Conservation (phyloP, 2,888 invertebrate genomes). For the Epsilonema sp. region DNA sequence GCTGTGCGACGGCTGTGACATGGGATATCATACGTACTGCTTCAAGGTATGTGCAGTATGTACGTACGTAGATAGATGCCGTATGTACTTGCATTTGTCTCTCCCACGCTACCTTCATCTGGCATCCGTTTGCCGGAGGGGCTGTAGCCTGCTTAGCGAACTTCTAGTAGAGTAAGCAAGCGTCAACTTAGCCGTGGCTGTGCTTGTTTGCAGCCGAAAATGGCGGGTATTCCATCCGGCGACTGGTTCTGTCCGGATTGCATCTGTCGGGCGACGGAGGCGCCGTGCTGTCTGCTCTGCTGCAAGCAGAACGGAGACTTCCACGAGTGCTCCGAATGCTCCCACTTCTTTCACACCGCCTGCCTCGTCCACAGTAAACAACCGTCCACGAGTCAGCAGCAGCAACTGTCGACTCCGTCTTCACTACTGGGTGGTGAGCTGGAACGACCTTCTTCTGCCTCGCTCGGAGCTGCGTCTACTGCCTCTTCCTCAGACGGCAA, state of each 20-base stretch:
- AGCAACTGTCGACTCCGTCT: no score
- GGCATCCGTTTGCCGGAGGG: not conserved
- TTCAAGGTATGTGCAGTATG: conserved; percentile 44
- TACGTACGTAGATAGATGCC: no score
- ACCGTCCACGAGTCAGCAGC: no score
- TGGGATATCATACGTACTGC: conserved; percentile 95
- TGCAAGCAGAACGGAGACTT: conserved; percentile 7
- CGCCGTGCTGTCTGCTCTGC: conserved; percentile 79
- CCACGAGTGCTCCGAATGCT: not conserved
- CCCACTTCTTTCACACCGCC: not conserved
- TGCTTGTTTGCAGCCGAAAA: conserved; percentile 46
- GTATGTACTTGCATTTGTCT: no score
- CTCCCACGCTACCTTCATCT: not conserved
- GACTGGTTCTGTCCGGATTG: conserved; percentile 97
- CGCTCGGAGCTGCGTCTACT: no score
- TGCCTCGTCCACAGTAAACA: no score
- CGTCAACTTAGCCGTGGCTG: no score
- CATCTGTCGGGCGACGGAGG: conserved; percentile 52
- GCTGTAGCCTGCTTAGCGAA: no score
- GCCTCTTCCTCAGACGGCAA: no score
- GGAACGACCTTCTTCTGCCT: no score
- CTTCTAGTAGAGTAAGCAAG: no score
- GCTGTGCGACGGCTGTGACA: conserved; percentile 90
- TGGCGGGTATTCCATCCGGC: conserved; percentile 88
- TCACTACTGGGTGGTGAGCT: no score